Base-by-base conservation (phyloP, 2,113 vertebrate genomes). In the Ondatra zibethicus region DNA sequence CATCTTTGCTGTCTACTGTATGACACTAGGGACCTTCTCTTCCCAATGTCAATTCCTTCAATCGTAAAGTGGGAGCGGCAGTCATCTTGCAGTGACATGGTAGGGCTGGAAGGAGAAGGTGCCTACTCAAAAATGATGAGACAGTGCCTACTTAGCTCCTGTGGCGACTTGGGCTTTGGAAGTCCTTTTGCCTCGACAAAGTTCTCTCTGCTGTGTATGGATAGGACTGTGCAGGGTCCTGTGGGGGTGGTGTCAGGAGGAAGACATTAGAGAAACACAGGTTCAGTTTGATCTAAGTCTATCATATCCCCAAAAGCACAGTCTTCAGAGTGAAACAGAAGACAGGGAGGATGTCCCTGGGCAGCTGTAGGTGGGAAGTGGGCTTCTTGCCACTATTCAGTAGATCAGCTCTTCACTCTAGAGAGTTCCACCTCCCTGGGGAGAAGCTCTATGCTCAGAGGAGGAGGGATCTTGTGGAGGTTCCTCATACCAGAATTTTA, bases 31-130 rank as follows among this genome's bases (percentile, higher is more conserved):
- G 25, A 25, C 7, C 0, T 39, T 75, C 63, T 93, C 12, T 52
- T 63, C 65, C 31, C 72, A 39, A 14, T 55, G 16, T 80, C 31
- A 33, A 19, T 3, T 3, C 23, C 33, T 50, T 25, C 58, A 25
- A 39, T 66, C 52, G 23, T 45, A 66, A 68, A 77, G 45, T 58
- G 61, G 63, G 3, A 7, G 7, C 16, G 50, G 42, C 31, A 47
- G 7, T 27, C 33, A 70, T 31, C 85, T 72, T 16, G 1, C 52
- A n/a, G 66, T 9, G 70, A 81, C 0, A 1, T 0, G 25, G 21
- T 19, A 29, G 82, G 36, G 25, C n/a, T 10, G 0, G 13, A 58
- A 45, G 50, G 75, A 65, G 33, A 21, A 10, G 29, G 23, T 11
- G 10, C 33, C 39, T 13, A 55, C n/a, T 58, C 29, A 27, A 55